Base-by-base conservation (phyloP, 2,888 invertebrate species). In the Cyrtodaria siliqua region DNA sequence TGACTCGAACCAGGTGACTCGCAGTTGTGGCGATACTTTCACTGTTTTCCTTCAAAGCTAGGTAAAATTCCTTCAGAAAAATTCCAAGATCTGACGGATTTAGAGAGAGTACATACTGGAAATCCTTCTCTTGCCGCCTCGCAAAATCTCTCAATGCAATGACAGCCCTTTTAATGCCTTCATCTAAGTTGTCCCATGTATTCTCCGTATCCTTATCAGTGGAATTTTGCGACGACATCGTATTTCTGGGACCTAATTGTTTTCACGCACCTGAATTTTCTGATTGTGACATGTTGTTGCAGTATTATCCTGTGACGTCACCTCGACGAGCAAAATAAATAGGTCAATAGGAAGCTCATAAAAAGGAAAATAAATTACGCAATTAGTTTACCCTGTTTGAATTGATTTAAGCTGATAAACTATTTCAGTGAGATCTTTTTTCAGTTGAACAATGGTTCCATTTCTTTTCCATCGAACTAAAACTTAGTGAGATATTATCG, bases 41-140 rank as follows among this genome's bases (percentile, higher is more conserved):
- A 42, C 70, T 64, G 55, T 84, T 83, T 49, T 83, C 77, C 72
- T 82, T 86, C 26, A 86, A 72, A 69, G 84, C 80, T 20, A 78
- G 74, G 72, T 89, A 90, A 68, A 89, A 90, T 62, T 89, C 87
- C 57, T 86, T 83, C 55, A 90, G 80, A 78, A 89, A 86, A 20
- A 85, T 87, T 24, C 87, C 85, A 24, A 89, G 82, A 66, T 88
- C 86, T 33, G 72, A 60, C 40, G 80, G 82, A 52, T 75, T 82
- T 79, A 88, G 84, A 42, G 82, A 82, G 61, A 84, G 80, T 50
- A 89, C 79, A 42, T 68, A 72, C 62, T 85, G 83, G 62, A 88
- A 83, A 74, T 82, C 83, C 69, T 82, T 83, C 42, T 88, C 89
- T 73, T 85, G 86, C 66, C 82, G 79, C 72, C 74, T 64, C 33